These are phyloP conservation scores for Hoplodrina ambigua DNA, from an alignment of 2,888 invertebrate genomes.

Conservation along the genomic window DNA sequence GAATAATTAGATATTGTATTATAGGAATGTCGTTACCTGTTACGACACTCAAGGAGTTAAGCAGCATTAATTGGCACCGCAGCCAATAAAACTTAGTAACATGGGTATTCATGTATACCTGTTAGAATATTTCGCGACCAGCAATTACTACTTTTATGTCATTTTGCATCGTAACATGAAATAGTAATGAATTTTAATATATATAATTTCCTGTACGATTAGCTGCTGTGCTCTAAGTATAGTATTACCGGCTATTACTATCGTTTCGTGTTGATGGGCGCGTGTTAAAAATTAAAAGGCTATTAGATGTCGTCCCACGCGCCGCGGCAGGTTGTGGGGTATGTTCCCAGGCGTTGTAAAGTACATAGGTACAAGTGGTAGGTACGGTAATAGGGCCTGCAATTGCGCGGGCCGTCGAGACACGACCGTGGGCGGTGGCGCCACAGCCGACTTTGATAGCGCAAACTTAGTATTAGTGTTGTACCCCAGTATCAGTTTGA, in stretches of 20 bases:
- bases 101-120: slow-evolving; percentile 63
- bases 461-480: slow-evolving; percentile 72
- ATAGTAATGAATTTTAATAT: slow-evolving; percentile 49
- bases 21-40: slow-evolving; percentile 59
- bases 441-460: slow-evolving; percentile 69
- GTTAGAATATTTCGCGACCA: slow-evolving; percentile 66
- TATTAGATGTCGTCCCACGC: slow-evolving; percentile 85
- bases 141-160: slow-evolving; percentile 62
- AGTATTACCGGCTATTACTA: slow-evolving; percentile 77
- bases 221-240: slow-evolving; percentile 62
- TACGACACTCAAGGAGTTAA: slow-evolving; percentile 59
- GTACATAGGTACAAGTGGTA: slow-evolving; percentile 70
- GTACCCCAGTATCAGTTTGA: slow-evolving; percentile 74
- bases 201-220: slow-evolving; percentile 40
- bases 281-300: slow-evolving; percentile 87
- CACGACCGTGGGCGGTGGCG: slow-evolving; percentile 76
- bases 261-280: slow-evolving; percentile 79
- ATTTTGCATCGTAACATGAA: slow-evolving; percentile 39
- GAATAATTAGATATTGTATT: slow-evolving; percentile 72
- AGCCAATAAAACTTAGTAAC: slow-evolving; percentile 62
- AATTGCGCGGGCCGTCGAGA: slow-evolving; percentile 70
- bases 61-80: slow-evolving; percentile 54
- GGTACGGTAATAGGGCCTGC: slow-evolving; percentile 72
- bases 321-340: slow-evolving; percentile 74
- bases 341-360: slow-evolving; percentile 76